Conservation (phyloP, 2,797 vertebrate genomes). For the Limnodromus scolopaceus region DNA sequence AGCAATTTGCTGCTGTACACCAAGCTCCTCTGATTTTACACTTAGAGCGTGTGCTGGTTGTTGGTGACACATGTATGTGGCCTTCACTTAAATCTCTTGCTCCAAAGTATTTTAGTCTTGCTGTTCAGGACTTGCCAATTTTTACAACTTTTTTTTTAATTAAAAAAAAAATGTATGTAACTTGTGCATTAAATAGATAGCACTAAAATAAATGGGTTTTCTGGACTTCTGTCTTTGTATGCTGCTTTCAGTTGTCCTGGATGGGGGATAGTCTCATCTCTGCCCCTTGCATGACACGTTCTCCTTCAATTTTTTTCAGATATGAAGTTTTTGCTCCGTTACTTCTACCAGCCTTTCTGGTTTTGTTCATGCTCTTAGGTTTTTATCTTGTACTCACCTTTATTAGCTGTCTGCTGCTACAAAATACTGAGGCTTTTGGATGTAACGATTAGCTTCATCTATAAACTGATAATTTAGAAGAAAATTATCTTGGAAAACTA, state of each 20-base stretch:
- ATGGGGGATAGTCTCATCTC: background rate
- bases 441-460: background rate
- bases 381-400: background rate
- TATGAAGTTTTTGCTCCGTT: background rate
- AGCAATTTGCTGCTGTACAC: background rate
- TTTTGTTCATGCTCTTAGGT: background rate
- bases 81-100: background rate
- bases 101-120: background rate
- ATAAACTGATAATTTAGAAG: background rate
- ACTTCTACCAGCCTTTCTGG: background rate
- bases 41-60: background rate
- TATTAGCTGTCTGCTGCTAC: background rate
- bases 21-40: background rate
- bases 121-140: background rate
- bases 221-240: accelerated
- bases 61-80: background rate
- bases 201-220: background rate
- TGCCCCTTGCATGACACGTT: accelerated
- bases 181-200: background rate
- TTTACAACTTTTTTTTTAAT: too few relatives aligned
- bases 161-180: background rate
- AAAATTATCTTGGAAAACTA: background rate
- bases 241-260: background rate
- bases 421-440: background rate
- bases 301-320: background rate